Evolutionary conservation across 2,888 invertebrate species (phyloP), one percentile per base, ranked within the genome.

Genomic region (Archips crataeganus): DNA sequence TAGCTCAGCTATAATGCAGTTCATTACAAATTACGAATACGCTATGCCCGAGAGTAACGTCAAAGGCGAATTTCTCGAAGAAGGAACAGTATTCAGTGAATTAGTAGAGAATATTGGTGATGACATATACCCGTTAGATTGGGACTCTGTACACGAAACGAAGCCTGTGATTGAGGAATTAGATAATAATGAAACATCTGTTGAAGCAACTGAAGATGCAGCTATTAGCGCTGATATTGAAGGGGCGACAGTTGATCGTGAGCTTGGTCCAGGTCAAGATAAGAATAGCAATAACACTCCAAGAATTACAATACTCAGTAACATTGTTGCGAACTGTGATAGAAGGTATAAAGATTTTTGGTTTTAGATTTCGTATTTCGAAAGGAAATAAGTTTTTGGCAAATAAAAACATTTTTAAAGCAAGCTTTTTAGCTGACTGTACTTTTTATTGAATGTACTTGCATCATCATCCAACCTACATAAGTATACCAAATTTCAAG

Each of bases 1-100:
- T 15, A 74, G 73, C 36, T 69, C 69, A 0, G 68, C 73, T 51
- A 64, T 74, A 39, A 74, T 74, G 9, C 69, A 69, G 2, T 64
- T 74, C 15, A 74, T 74, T n/a, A 64, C 60, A 9, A 69, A 69
- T 6, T 63, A 73, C n/a, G 47, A 68, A 3, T 11, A 51, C 9
- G 13, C 32, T n/a, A 34, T 47, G 23, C 47, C 63, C 13, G 47
- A 47, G 10, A 34, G n/a, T 47, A 5, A 49, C 10, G 11, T 15
- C 1, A 49, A 15, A 45, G 68, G 11, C 9, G 13, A 60, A 15
- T 51, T 51, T 13, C 11, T 60, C n/a, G 47, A 73, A 45, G 36
- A 64, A 64, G 47, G 60, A 0, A 57, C 63, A 4, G 59, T 23
- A 59, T 51, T 60, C 9, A 59, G 49, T 39, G 65, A 64, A 2